Evolutionary conservation across 2,888 invertebrate species (phyloP), one percentile per base, ranked within the genome.

Genomic region (Tyria jacobaeae): DNA sequence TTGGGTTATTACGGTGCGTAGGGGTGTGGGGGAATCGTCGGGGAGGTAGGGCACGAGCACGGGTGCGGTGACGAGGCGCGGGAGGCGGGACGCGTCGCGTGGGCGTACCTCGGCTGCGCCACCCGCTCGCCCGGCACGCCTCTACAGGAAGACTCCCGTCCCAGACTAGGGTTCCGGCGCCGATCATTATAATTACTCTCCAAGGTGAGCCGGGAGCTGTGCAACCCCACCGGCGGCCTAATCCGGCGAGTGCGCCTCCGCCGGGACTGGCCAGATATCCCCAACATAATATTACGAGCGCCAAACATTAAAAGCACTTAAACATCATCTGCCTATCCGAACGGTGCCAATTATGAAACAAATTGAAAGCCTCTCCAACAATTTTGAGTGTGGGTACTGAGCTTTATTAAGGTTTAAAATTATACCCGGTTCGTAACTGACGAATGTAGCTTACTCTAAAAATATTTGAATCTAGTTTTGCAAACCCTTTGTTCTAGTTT

Each of bases 111-210:
- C 87, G 83, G 87, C 84, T 89, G 88, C 88, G 90, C 90, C 90
- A 89, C 91, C 92, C 81, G 83, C 58, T 73, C 86, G 78, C 85
- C 85, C 86, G 90, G 89, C 91, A 91, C 92, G 92, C 92, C 92
- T 89, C 89, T 90, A 89, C 91, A 91, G 91, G 90, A 91, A 91
- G 88, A 86, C 82, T 88, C 89, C 90, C 91, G 89, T 86, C 87
- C 89, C 91, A 88, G 91, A 86, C 89, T 87, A 80, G 88, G 88
- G 89, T 87, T 89, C 89, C 90, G 92, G 91, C 92, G 89, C 91
- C 91, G 91, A 92, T 92, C 91, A 92, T 92, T 93, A 92, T 94
- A 94, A 94, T 93, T 93, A 94, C 92, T 93, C 93, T 94, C 91
- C 91, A 91, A 92, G 90, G 93, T 91, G 90, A 90, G 90, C 80